These are phyloP conservation scores for Gymnarchus niloticus DNA, from an alignment of 2,113 vertebrate species.

Conservation along the genomic window DNA sequence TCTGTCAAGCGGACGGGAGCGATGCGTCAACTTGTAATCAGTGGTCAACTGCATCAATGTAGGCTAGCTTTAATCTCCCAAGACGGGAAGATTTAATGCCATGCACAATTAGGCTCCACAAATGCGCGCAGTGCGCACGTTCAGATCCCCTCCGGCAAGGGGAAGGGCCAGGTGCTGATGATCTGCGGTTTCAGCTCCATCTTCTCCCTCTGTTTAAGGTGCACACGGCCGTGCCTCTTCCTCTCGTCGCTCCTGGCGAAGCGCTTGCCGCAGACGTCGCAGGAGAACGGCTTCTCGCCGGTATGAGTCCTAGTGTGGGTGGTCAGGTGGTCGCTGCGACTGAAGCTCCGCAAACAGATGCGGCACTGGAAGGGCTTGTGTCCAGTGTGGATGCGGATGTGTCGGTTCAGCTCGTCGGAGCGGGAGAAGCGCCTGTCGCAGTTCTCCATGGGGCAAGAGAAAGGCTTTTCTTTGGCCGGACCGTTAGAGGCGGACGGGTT, in stretches of 20 bases:
- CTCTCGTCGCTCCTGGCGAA: constrained; percentile 91
- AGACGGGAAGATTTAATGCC: constrained; percentile 61
- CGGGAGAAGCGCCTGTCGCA: constrained; percentile 90
- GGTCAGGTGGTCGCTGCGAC: constrained; percentile 96
- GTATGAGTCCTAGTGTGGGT: constrained; percentile 97
- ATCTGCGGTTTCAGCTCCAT: constrained; percentile 86
- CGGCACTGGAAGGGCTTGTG: constrained; percentile 98
- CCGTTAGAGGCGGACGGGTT: constrained; percentile 76
- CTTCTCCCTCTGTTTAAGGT: constrained; percentile 91
- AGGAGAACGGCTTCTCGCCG: constrained; percentile 93
- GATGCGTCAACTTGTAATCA: constrained; percentile 25
- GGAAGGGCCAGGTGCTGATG: constrained; percentile 58
- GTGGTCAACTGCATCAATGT: constrained; percentile 37
- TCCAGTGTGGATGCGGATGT: constrained; percentile 94
- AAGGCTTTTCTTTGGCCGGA: constrained; percentile 89
- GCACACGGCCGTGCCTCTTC: constrained; percentile 90
- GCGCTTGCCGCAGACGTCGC: constrained; percentile 89
- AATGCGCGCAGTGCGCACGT: constrained; percentile 20
- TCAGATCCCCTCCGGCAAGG: constrained; percentile 68
- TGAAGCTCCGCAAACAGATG: constrained; percentile 94
- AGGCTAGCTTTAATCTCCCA: constrained; percentile 62
- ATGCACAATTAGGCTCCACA: constrained; percentile 30
- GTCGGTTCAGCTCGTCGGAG: constrained; percentile 91
- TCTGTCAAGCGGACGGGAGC: constrained; percentile 33
- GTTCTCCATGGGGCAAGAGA: constrained; percentile 88